Base-by-base conservation (phyloP, 2,797 vertebrate genomes). In the Australoheros facetus region DNA sequence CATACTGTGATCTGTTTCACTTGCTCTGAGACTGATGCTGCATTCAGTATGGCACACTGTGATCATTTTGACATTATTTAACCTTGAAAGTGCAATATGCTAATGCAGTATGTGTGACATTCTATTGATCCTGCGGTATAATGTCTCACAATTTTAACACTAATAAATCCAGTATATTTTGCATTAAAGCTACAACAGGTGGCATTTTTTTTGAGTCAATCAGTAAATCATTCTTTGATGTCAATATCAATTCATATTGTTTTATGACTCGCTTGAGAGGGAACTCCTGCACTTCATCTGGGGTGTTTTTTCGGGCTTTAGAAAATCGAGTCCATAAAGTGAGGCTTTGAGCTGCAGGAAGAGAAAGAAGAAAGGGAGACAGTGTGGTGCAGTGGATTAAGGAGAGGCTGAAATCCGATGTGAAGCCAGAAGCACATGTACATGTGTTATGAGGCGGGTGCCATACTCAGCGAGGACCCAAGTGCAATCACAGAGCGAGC, bases 21-120 rank as follows among this genome's bases (percentile, higher is more conserved):
- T 73, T 71, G n/a, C 74, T 85, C 17, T 4, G 17, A 56, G 26
- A 78, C 57, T 54, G 57, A 73, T 70, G 75, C 69, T 28, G 30
- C 60, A 83, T 70, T 81, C 19, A 75, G 5, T 32, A 53, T 34
- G 28, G 4, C 32, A 48, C 30, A 17, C 13, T 10, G 7, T 19
- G 34, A 57, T 34, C 10, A 23, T 54, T 56, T 81, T 54, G 7
- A 26, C 42, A 23, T 17, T 11, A 5, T 80, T 26, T 10, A 19
- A 42, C 3, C 7, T 45, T 32, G 21, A 82, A 60, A 45, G 9
- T 9, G 10, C 32, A 19, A 21, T 77, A 57, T 39, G 16, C 51
- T 42, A 30, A 30, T 48, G 32, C 34, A 53, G 30, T 17, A 30
- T 26, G 51, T 28, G n/a, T 21, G 11, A 53, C 23, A n/a, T 30